These are phyloP conservation scores for Notospermus geniculatus DNA, from an alignment of 1,140 invertebrate genomes.

Conservation along the genomic window DNA sequence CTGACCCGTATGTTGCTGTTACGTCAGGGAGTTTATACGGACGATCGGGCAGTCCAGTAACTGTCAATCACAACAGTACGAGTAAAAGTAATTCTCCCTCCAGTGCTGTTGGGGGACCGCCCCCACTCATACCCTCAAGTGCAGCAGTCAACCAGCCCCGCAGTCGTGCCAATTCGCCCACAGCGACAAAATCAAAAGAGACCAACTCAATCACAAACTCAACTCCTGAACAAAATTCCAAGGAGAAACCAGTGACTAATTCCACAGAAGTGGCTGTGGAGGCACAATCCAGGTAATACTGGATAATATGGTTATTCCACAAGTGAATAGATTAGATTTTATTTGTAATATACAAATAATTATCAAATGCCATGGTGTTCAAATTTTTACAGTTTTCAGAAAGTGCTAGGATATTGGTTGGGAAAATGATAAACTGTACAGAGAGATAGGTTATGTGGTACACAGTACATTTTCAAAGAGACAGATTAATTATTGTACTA, in stretches of 20 bases:
- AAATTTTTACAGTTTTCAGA: background rate
- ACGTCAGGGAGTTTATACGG: slow-evolving; percentile 21
- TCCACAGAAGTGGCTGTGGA: slow-evolving; percentile 34
- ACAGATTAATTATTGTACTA: too few species aligned
- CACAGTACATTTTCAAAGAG: slow-evolving; percentile 1
- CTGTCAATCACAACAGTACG: slow-evolving; percentile 22
- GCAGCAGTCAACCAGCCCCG: slow-evolving; percentile 27
- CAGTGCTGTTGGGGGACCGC: slow-evolving; percentile 19
- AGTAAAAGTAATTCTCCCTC: slow-evolving; percentile 30
- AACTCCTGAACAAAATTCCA: slow-evolving; percentile 29
- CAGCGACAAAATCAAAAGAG: slow-evolving; percentile 35
- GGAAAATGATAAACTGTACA: background rate
- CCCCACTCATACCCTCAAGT: slow-evolving; percentile 29
- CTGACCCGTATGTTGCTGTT: slow-evolving; percentile 16
- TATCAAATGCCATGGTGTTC: slow-evolving; percentile 2
- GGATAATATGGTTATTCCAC: background rate
- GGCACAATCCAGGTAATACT: slow-evolving; percentile 31
- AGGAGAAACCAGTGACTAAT: slow-evolving; percentile 33
- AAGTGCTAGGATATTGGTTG: background rate
- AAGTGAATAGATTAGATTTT: background rate
- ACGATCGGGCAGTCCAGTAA: slow-evolving; percentile 34
- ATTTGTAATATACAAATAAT: slow-evolving; percentile 4
- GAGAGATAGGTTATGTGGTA: slow-evolving; percentile 4
- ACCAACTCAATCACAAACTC: slow-evolving; percentile 33
- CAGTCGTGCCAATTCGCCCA: slow-evolving; percentile 39